Evolutionary conservation across 2,888 invertebrate genomes (phyloP), one percentile per base, ranked within the genome.

Genomic region (Ochropacha duplaris): DNA sequence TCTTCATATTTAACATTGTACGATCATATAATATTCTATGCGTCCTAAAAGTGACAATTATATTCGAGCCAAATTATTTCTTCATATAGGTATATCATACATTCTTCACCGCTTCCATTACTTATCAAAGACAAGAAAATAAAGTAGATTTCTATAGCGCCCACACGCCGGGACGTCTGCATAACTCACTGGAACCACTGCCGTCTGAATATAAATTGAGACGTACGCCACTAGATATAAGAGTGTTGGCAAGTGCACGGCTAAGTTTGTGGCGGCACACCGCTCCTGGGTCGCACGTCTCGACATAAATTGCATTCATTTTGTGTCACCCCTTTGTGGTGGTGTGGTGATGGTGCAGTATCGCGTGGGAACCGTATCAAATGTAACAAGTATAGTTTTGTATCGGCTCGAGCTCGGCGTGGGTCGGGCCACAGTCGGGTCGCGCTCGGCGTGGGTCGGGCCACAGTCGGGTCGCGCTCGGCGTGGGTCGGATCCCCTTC

Each of bases 291-390:
- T 50, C 58, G 14, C 50, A 24, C n/a, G 36, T 50, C 58, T 54
- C 65, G 61, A 66, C 66, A 66, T 69, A 75, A 76, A 76, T 76
- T 75, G 71, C 71, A 74, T 73, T 65, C 64, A 73, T 76, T 74
- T 71, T 67, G 66, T 69, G 64, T 66, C 44, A 44, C 56, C 65
- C 59, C 61, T 62, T 63, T 62, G 64, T 64, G 61, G 56, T 31
- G 62, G 59, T 24, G 56, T 31, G 62, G 59, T 24, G 24, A 5
- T 24, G 24, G 60, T 49, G 59, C 22, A 49, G 28, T 28, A 44
- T 54, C 31, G 44, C 52, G 57, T 51, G 50, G 26, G 24, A 50
- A 31, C 12, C 44, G 54, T 31, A 44, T 44, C 16, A 44, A 44
- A 44, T 9, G 44, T 36, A 58, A 59, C 54, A 24, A 55, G 55